A percentile compares a stretch with the other conserved stretches of the same genome.
phyloP scores from a whole-genome alignment of 1,140 invertebrate species.

The Drosophila lacteicornis region DNA sequence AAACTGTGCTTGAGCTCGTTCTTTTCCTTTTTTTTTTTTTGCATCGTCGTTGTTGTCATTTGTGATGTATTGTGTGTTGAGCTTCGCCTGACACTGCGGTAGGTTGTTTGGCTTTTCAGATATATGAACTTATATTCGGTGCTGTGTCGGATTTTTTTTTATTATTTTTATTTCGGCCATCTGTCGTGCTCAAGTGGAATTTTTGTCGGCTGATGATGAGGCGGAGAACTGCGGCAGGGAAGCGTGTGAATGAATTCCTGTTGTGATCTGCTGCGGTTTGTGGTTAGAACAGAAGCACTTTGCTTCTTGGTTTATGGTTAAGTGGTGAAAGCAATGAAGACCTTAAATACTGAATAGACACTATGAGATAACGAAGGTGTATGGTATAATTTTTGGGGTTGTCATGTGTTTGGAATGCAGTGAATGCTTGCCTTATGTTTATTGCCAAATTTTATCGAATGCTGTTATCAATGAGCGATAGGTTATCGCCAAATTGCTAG shows the following conservation, averaged over 20 bases:
- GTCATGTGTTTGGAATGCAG: constrained; percentile 15
- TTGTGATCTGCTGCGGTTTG: constrained; percentile 18
- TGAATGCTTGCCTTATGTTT: constrained; percentile 6
- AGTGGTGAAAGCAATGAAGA: not conserved
- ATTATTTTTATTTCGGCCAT: constrained; percentile 48
- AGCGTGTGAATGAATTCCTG: constrained; percentile 49
- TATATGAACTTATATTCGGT: constrained; percentile 46
- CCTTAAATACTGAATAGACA: constrained; percentile 11
- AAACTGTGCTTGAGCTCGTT: constrained; percentile 22
- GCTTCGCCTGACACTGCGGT: constrained; percentile 60
- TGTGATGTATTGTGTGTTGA: constrained; percentile 55
- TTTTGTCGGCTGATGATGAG: constrained; percentile 28
- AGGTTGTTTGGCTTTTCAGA: constrained; percentile 58
- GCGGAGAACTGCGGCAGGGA: constrained; percentile 4
- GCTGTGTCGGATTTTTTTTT: constrained; percentile 2
- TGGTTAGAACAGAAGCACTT: constrained; percentile 45
- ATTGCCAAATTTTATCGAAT: constrained; percentile 17
- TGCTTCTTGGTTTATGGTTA: constrained; percentile 19
- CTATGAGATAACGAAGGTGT: constrained; percentile 4
- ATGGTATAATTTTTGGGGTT: not conserved
- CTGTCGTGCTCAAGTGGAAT: constrained; percentile 57
- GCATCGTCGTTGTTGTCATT: constrained; percentile 36
- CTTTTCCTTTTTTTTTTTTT: constrained; percentile 12
- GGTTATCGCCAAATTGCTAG: constrained; percentile 7
- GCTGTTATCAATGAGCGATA: constrained; percentile 13